Evolutionary conservation across 2,888 invertebrate species (phyloP), one percentile per base, ranked within the genome.

Genomic region (Sturmia bella): DNA sequence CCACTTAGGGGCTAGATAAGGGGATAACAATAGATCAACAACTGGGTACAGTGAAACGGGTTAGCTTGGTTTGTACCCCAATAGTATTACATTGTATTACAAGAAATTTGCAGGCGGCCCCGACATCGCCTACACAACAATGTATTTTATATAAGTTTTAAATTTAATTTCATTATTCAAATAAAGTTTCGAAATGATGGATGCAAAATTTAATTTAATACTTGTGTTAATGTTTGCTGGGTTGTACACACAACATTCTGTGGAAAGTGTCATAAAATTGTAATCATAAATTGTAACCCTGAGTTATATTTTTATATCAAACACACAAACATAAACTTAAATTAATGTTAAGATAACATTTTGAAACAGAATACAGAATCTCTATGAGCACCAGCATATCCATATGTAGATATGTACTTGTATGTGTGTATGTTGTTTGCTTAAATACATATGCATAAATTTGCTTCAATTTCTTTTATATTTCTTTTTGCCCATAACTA

Each of bases 231-330:
- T 54, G 50, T 87, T 54, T 43, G 52, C 7, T 76, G 76, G 76
- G 64, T 32, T 48, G 32, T 12, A 24, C 19, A 83, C 21, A 54
- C 59, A 63, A 52, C 87, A 86, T 86, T 52, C 41, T 61, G n/a
- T 27, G 87, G 87, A 87, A 87, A 85, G 87, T 86, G 88, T 87
- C 88, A 87, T 89, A 88, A 88, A 89, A 88, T 86, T 84, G 85
- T 87, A 86, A 87, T 87, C 85, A 88, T 88, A 88, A 88, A 87
- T 88, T 78, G 52, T 80, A 63, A 63, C 61, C 13, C 68, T 56
- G 41, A 57, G 52, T 77, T 57, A 73, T 56, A 66, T 69, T 43
- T 78, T 54, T 66, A 56, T 72, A 50, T 50, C 50, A 59, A 41
- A 59, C 39, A 50, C 19, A 37, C n/a, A 39, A 41, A 61, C 39